Conservation (phyloP, 2,888 invertebrate species). For the Plusia festucae region DNA sequence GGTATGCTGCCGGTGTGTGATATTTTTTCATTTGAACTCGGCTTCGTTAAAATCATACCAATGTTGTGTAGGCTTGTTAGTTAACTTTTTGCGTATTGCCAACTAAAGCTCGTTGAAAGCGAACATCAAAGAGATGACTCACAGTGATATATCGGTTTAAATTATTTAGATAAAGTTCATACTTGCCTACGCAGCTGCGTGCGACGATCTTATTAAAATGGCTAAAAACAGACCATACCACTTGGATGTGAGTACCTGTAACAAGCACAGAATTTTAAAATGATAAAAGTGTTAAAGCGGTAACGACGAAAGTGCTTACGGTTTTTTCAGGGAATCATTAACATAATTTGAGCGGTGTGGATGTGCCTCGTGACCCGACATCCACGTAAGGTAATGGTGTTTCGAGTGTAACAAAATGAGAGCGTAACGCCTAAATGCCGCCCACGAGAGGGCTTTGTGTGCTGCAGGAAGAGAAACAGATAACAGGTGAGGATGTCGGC, state of each 20-base stretch:
- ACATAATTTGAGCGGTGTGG: constrained; percentile 72
- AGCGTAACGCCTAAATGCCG: constrained; percentile 68
- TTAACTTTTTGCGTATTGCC: constrained; percentile 69
- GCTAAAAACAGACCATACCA: constrained; percentile 52
- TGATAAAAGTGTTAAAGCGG: constrained; percentile 65
- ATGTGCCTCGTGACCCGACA: constrained; percentile 63
- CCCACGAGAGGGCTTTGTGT: constrained; percentile 70
- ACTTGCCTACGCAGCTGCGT: constrained; percentile 56
- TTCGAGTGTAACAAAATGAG: constrained; percentile 75
- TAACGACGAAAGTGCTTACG: constrained; percentile 71
- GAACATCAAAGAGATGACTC: constrained; percentile 69
- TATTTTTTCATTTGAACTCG: constrained; percentile 66
- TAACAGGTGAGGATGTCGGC: constrained; percentile 78
- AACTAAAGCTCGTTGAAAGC: constrained; percentile 63
- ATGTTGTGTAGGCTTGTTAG: constrained; percentile 67
- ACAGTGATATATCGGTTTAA: constrained; percentile 62
- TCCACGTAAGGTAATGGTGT: constrained; percentile 68
- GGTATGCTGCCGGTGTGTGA: constrained; percentile 42
- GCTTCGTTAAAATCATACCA: constrained; percentile 72
- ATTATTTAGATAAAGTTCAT: constrained; percentile 68
- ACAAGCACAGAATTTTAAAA: constrained; percentile 73
- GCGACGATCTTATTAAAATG: constrained; percentile 58
- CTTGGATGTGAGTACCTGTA: constrained; percentile 71
- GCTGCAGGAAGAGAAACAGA: constrained; percentile 77
- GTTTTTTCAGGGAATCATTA: constrained; percentile 73